These are phyloP conservation scores for Drosophila quinaria DNA, from an alignment of 2,888 invertebrate genomes.

Conservation along the genomic window DNA sequence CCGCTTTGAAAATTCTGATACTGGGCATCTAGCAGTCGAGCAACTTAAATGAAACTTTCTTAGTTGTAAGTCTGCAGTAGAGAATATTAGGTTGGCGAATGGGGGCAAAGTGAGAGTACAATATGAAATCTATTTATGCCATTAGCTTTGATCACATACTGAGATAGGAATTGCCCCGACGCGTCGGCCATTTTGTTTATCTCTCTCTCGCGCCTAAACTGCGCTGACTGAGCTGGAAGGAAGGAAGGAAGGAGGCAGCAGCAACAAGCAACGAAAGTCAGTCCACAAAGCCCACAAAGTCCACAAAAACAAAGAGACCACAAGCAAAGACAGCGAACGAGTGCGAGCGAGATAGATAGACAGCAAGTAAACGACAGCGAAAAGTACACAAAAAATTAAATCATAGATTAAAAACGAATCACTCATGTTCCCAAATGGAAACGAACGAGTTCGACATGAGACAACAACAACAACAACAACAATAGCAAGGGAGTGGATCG, in stretches of 20 bases:
- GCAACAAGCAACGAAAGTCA: slow-evolving; percentile 1
- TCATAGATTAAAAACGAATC: slow-evolving; percentile 79
- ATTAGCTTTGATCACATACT: slow-evolving; percentile 75
- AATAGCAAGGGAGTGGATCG: slow-evolving; percentile 8
- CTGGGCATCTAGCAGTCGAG: not conserved
- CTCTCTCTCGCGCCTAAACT: slow-evolving; percentile 32
- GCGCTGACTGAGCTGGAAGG: not conserved
- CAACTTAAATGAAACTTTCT: not conserved
- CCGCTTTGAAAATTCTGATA: not conserved
- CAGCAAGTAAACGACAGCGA: slow-evolving; percentile 3
- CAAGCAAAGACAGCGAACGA: not conserved
- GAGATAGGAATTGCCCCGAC: slow-evolving; percentile 46
- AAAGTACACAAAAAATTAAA: slow-evolving; percentile 61
- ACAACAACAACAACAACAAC: slow-evolving; percentile 2
- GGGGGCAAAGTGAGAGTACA: slow-evolving; percentile 36
- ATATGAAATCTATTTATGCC: slow-evolving; percentile 81
- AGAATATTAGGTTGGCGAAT: not conserved
- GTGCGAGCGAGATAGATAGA: slow-evolving; percentile 8
- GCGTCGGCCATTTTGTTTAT: slow-evolving; percentile 61
- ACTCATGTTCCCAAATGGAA: slow-evolving; percentile 68
- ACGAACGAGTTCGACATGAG: slow-evolving; percentile 36
- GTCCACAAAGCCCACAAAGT: slow-evolving; percentile 16
- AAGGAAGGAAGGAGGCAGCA: slow-evolving; percentile 1
- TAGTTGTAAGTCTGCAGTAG: slow-evolving; percentile 47
- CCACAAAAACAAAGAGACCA: slow-evolving; percentile 6